These are phyloP conservation scores for Campoletis raptor DNA, from an alignment of 2,888 invertebrate species.

Conservation along the genomic window DNA sequence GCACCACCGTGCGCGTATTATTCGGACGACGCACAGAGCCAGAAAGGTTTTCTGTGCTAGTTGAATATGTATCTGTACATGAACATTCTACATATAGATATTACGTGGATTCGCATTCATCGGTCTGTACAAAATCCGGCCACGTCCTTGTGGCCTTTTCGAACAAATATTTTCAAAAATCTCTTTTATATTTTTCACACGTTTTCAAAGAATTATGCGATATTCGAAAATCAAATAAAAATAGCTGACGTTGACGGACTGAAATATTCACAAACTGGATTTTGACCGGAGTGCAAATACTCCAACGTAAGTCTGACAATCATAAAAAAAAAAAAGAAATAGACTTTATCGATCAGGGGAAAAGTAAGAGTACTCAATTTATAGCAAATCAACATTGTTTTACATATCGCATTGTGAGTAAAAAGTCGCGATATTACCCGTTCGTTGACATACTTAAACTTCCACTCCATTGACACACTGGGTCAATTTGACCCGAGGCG, in stretches of 20 bases:
- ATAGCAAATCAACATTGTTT: neutral
- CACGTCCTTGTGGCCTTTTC: neutral
- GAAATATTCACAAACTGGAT: neutral
- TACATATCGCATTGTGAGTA: neutral
- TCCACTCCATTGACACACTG: neutral
- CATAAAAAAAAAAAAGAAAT: neutral
- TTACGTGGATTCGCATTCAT: neutral
- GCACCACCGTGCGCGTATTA: constrained; percentile 37
- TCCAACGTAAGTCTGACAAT: constrained; percentile 2
- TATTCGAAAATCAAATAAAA: neutral
- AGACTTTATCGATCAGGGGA: neutral
- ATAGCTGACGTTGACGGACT: neutral
- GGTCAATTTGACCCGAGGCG: neutral
- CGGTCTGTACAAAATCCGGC: neutral
- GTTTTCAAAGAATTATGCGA: neutral
- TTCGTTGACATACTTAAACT: no score
- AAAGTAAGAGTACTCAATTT: constrained; percentile 1
- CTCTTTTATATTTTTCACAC: neutral
- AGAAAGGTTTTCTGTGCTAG: neutral
- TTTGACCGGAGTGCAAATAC: neutral
- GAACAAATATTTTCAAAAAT: neutral
- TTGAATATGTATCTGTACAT: neutral
- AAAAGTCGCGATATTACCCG: neutral
- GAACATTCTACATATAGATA: neutral
- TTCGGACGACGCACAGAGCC: constrained; percentile 19